Conservation (phyloP, 53 echinoderm and acorn worm species). For the Henricia sp. region DNA sequence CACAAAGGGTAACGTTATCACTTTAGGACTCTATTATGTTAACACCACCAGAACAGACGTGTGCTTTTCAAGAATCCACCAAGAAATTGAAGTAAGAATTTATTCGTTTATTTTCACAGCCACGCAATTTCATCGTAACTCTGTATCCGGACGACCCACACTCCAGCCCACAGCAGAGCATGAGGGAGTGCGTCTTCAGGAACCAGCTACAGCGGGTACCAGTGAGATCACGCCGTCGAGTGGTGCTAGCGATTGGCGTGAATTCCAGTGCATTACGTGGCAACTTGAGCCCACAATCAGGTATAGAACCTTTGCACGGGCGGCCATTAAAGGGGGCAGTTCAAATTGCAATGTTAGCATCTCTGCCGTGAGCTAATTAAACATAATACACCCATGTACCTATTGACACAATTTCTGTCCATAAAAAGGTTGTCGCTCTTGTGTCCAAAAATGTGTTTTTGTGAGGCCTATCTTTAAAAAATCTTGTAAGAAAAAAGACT, state of each 20-base stretch:
- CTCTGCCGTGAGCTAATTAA: too few species aligned
- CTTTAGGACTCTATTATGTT: too few species aligned
- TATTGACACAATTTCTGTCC: too few species aligned
- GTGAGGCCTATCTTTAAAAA: too few species aligned
- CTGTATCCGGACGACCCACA: constrained; percentile 21
- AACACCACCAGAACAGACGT: too few species aligned
- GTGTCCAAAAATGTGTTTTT: neutral
- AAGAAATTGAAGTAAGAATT: neutral
- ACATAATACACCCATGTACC: too few species aligned
- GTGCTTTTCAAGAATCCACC: too few species aligned
- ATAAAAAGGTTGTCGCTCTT: neutral
- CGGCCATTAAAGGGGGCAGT: too few species aligned
- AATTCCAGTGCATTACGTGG: constrained; percentile 92
- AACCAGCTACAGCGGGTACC: constrained; percentile 46
- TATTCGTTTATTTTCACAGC: neutral
- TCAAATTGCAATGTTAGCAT: too few species aligned
- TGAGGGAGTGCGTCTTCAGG: constrained; percentile 5
- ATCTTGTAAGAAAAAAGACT: too few species aligned
- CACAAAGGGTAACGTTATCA: too few species aligned
- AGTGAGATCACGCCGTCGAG: constrained; percentile 63
- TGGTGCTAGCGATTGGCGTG: constrained; percentile 79
- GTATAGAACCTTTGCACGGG: constrained; percentile 34
- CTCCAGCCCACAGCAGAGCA: constrained; percentile 5
- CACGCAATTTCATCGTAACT: constrained; percentile 36
- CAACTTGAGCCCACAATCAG: constrained; percentile 95